Base-by-base conservation (phyloP, 2,113 vertebrate genomes). In the Nerophis ophidion region DNA sequence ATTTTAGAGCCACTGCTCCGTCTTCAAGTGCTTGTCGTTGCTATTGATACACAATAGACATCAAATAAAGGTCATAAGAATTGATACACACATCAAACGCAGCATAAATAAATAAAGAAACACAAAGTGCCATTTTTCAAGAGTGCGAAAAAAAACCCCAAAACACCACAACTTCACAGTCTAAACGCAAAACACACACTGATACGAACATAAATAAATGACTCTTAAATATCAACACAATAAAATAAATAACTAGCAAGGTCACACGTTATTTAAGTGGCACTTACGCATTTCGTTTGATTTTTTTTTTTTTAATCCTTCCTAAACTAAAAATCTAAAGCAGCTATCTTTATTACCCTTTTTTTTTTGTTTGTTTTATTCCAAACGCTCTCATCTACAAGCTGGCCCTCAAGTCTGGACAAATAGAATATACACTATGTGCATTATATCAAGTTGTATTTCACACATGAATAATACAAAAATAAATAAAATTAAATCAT, bases 181-280 rank as follows among this genome's bases (percentile, higher is more conserved):
- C 90, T 91, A 90, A 90, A 92, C 26, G 26, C 26, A 26, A 26
- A 17, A 33, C 19, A 14, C 48, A 26, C 17, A 76, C 72, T 69
- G 66, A 77, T 79, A 80, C 73, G 61, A 59, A 76, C 74, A 74
- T 66, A 81, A 85, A 88, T 85, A 84, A 86, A 81, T 85, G 55
- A 84, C 67, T 70, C 63, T 81, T 80, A 82, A 84, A 82, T 83
- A 82, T 79, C n/a, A 83, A 85, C 74, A 83, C 83, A 91, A 84
- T 89, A 90, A 92, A 93, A 93, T 92, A 93, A 93, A 92, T 92
- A 91, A 73, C 84, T 26, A 82, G 63, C 93, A 95, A 93, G 92
- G 93, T 95, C 92, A 93, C 92, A 92, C 93, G 91, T 91, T 91
- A 85, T 92, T 82, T 88, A 91, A 92, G 92, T 93, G 90, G 92